phyloP scores from a whole-genome alignment of 2,888 invertebrate species.

The Melanostoma mellinum region DNA sequence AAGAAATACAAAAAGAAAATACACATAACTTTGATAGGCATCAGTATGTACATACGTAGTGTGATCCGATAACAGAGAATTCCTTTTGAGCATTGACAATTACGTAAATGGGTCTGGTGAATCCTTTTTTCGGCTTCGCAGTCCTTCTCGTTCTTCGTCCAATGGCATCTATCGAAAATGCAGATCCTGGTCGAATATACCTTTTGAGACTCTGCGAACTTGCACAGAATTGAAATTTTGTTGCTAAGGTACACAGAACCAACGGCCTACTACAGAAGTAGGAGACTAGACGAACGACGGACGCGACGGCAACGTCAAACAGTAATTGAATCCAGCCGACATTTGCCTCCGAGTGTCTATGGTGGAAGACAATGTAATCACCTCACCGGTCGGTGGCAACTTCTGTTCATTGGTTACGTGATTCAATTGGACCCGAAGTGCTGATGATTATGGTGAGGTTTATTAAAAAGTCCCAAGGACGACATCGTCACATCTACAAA shows the following conservation, averaged over 20 bases:
- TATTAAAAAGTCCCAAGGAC: constrained; percentile 59
- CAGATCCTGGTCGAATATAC: constrained; percentile 83
- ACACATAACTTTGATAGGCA: constrained; percentile 1
- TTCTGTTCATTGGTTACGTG: constrained; percentile 80
- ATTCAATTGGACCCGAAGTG: constrained; percentile 80
- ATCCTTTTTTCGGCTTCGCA: constrained; percentile 61
- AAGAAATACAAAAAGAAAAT: constrained; percentile 5
- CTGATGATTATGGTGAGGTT: constrained; percentile 75
- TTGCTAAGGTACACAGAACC: constrained; percentile 82
- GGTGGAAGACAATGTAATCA: constrained; percentile 80
- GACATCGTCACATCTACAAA: constrained; percentile 30
- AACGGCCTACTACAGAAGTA: constrained; percentile 76
- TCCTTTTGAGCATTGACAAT: constrained; percentile 58
- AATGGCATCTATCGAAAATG: constrained; percentile 82
- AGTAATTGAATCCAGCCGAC: constrained; percentile 82
- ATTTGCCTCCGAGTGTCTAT: constrained; percentile 82
- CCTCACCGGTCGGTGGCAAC: constrained; percentile 76
- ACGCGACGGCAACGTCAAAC: constrained; percentile 76
- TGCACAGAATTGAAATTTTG: constrained; percentile 80
- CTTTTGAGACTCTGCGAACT: constrained; percentile 79
- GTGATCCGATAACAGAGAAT: constrained; percentile 30
- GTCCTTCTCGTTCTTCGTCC: constrained; percentile 49
- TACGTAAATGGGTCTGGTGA: constrained; percentile 74
- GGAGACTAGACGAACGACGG: constrained; percentile 66
- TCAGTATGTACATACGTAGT: constrained; percentile 5